phyloP scores from a whole-genome alignment of 2,113 vertebrate genomes.

The Cricetomys ansorgei region DNA sequence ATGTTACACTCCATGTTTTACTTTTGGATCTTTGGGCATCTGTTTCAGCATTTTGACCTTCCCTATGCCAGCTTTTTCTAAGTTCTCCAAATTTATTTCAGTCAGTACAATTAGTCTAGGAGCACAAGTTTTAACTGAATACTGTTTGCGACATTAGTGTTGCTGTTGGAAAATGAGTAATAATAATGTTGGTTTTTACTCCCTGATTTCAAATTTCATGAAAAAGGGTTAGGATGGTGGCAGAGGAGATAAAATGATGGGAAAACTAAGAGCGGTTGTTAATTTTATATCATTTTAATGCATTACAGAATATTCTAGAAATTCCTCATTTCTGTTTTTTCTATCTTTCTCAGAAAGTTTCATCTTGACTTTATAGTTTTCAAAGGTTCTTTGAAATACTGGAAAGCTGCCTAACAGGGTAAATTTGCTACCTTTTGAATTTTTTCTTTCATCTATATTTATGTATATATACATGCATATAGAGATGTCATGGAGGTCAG shows the following conservation, averaged over 20 bases:
- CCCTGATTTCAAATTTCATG: background rate
- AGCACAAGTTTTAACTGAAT: background rate
- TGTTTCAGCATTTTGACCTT: fast-evolving
- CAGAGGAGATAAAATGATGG: background rate
- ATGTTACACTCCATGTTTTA: background rate
- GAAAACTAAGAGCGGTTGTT: constrained; percentile 24
- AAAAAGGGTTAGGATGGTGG: background rate
- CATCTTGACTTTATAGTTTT: background rate
- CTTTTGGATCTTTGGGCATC: background rate
- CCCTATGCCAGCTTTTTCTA: background rate
- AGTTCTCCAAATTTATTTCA: background rate
- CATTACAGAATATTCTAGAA: background rate
- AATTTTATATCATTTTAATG: background rate
- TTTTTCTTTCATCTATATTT: background rate
- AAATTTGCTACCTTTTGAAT: background rate
- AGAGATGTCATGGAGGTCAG: background rate
- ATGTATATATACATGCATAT: background rate
- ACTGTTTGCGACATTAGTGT: background rate
- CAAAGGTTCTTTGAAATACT: background rate
- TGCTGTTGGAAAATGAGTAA: background rate
- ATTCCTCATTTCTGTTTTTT: background rate
- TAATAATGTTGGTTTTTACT: background rate
- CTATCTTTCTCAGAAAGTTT: background rate
- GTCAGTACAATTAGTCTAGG: background rate
- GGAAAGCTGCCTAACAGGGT: background rate